Evolutionary conservation across 2,797 vertebrate genomes (phyloP).

Genomic region (Spheniscus humboldti): DNA sequence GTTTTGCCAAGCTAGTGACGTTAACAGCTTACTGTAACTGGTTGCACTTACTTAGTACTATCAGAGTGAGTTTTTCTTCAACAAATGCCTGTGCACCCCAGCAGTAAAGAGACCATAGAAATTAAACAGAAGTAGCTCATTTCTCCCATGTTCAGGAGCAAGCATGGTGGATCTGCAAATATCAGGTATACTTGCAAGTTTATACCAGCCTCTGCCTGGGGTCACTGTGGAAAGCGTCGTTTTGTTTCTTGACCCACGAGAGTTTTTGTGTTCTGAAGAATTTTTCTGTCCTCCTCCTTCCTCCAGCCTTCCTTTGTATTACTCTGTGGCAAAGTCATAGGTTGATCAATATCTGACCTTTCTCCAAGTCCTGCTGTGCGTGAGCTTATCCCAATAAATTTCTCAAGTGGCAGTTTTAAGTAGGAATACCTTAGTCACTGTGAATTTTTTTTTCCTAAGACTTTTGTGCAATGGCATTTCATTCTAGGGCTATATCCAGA

Average conservation of each 20-base stretch:
- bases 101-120: background rate
- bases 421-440: background rate
- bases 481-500: background rate
- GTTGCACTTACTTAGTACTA: background rate
- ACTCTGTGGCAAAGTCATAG: background rate
- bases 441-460: background rate
- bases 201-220: background rate
- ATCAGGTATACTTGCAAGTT: background rate
- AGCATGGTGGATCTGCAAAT: background rate
- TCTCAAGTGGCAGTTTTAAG: background rate
- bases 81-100: background rate
- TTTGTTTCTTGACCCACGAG: background rate
- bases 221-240: rapidly evolving
- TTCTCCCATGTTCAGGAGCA: rapidly evolving
- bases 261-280: background rate
- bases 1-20: background rate
- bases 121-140: background rate
- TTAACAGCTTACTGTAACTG: background rate
- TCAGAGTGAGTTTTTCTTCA: background rate
- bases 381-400: background rate
- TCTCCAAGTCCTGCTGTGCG: background rate
- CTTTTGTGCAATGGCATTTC: background rate
- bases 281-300: background rate
- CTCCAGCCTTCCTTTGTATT: background rate
- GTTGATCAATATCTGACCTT: background rate